A percentile compares a stretch with the other conserved stretches of the same genome.
Evolutionary conservation across 92 coral and sea anemone genomes (phyloP).

Genomic region (Parazoanthus swiftii): DNA sequence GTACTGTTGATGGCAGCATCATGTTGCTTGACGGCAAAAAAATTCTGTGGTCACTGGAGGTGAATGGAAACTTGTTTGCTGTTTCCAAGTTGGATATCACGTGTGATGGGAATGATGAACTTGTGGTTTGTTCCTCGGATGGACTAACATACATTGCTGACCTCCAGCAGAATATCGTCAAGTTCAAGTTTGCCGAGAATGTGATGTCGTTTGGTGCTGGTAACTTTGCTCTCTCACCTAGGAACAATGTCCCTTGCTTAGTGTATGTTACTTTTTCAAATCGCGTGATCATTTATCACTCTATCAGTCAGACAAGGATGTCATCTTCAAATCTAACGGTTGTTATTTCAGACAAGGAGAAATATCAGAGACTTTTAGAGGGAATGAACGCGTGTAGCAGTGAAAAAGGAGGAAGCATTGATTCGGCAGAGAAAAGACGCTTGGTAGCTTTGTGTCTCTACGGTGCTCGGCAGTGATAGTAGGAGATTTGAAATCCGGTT

Average conservation of each 20-base stretch:
- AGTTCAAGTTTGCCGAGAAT: conserved; percentile 79
- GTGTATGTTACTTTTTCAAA: conserved; percentile 91
- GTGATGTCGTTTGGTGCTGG: conserved; percentile 92
- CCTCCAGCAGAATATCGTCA: conserved; percentile 75
- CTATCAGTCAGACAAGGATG: conserved; percentile 62
- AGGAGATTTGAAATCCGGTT: no score
- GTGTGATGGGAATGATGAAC: conserved; percentile 80
- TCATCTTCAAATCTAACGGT: conserved; percentile 60
- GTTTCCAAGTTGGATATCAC: conserved; percentile 88
- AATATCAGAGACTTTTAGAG: conserved; percentile 13
- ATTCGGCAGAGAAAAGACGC: conserved; percentile 50
- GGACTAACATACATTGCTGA: conserved; percentile 87
- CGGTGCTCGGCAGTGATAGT: conserved; percentile 7
- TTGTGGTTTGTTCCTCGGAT: conserved; percentile 81
- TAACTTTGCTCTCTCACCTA: conserved; percentile 56
- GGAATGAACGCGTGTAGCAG: background rate
- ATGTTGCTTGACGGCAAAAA: conserved; percentile 67
- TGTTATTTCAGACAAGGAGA: conserved; percentile 32
- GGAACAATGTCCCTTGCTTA: conserved; percentile 75
- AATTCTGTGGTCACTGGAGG: conserved; percentile 73
- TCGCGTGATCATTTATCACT: conserved; percentile 78
- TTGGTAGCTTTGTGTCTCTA: conserved; percentile 65
- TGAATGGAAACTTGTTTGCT: conserved; percentile 77
- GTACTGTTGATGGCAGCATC: conserved; percentile 80
- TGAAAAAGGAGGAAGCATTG: conserved; percentile 36